Base-by-base conservation (phyloP, 2,797 vertebrate genomes). In the Paramormyrops hopkinsi region DNA sequence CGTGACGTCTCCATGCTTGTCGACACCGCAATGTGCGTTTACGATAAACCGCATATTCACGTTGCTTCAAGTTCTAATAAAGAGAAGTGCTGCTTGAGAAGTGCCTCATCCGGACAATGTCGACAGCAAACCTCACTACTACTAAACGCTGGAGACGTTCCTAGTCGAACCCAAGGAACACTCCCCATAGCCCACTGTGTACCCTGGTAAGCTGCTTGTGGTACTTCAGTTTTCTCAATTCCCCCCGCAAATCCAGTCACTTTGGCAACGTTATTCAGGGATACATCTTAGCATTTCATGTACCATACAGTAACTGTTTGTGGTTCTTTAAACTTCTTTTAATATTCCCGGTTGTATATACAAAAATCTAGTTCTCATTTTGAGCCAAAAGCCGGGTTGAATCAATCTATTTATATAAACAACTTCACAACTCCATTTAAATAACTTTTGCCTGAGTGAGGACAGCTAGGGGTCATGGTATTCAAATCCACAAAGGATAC, bases 11-110 rank as follows among this genome's bases (percentile, higher is more conserved):
- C 44, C 41, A 22, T 84, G 53, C 37, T 56, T 62, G 37, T 82
- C 50, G 4, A 48, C 51, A 5, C 91, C 22, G 89, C 14, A 29
- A 69, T 46, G 29, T 86, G 46, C 65, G n/a, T 85, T 86, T 86
- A 86, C 51, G 89, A 89, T 88, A 76, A 91, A 91, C 92, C 89
- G 83, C 91, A 91, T 91, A 93, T 94, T 93, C 93, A 92, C 89
- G 91, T 84, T 90, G 91, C 93, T 94, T 94, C 94, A 33, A 94
- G 95, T 95, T 96, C 89, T 93, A 95, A 95, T 95, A 95, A 96
- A 95, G 50, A 93, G 92, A 86, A 93, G 90, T 90, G 91, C 89
- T 90, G 54, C 90, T 92, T 91, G 84, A 91, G 86, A 91, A 8
- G 73, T 76, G 59, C 50, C 50, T 33, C 11, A n/a, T 17, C 5